Conservation (phyloP, 2,888 invertebrate species). For the Pandemis corylana region DNA sequence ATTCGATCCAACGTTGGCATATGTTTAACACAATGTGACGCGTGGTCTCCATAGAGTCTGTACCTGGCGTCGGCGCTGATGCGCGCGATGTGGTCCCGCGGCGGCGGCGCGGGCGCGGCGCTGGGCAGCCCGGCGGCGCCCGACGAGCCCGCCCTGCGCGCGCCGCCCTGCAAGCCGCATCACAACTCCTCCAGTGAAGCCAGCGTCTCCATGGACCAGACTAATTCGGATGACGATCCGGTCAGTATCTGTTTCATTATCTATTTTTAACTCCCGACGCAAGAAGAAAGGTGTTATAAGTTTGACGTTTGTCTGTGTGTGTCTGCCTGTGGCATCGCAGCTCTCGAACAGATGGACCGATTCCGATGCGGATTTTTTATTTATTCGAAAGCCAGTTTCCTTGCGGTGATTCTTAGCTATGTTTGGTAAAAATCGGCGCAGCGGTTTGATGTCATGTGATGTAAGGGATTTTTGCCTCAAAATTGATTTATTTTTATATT, state of each 20-base stretch:
- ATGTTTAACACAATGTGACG: background rate
- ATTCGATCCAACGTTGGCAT: too few species aligned
- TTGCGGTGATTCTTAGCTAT: too few species aligned
- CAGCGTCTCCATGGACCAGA: constrained; percentile 92
- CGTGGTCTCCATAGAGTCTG: constrained; percentile 86
- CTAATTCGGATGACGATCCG: constrained; percentile 91
- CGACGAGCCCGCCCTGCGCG: constrained; percentile 81
- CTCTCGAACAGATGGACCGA: too few species aligned
- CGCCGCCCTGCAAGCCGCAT: constrained; percentile 78
- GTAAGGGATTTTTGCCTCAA: too few species aligned
- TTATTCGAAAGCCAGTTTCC: too few species aligned
- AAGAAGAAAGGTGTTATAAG: too few species aligned
- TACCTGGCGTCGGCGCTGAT: constrained; percentile 95
- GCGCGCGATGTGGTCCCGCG: constrained; percentile 96
- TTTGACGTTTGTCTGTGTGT: too few species aligned
- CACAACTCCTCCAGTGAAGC: constrained; percentile 90
- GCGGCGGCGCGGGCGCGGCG: constrained; percentile 59
- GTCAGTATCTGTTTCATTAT: constrained; percentile 54
- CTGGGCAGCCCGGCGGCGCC: constrained; percentile 70
- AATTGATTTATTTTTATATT: too few species aligned
- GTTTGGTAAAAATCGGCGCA: too few species aligned
- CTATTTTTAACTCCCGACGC: background rate
- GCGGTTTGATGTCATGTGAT: too few species aligned
- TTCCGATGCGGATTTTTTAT: too few species aligned
- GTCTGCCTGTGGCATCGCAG: too few species aligned